These are phyloP conservation scores for Chloroclysta siterata DNA, from an alignment of 2,888 invertebrate genomes.

Conservation along the genomic window DNA sequence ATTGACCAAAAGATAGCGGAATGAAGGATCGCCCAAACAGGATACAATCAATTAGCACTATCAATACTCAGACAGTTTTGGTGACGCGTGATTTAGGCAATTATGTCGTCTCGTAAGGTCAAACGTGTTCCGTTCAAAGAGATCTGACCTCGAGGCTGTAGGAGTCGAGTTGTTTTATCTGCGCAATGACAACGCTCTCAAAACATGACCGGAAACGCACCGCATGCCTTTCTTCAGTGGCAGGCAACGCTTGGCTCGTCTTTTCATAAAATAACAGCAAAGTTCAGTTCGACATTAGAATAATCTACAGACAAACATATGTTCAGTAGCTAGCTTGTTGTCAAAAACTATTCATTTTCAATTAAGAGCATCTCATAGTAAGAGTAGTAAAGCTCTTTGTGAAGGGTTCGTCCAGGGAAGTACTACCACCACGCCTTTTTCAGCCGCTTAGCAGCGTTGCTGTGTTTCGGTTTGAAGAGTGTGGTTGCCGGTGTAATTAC, in stretches of 20 bases:
- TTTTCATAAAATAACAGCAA: not conserved
- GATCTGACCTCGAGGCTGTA: constrained; percentile 64
- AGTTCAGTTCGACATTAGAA: not conserved
- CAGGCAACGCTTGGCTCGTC: constrained; percentile 53
- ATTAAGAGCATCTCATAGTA: no score
- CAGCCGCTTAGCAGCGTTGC: no score
- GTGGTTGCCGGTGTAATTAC: no score
- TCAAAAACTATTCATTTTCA: no score
- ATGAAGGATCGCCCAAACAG: constrained; percentile 32
- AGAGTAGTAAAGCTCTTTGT: no score
- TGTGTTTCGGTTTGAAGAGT: no score
- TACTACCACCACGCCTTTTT: no score
- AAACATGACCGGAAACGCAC: constrained; percentile 78
- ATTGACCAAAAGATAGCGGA: constrained; percentile 7
- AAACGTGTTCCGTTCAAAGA: constrained; percentile 67
- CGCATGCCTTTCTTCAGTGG: constrained; percentile 76
- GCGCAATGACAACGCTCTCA: constrained; percentile 58
- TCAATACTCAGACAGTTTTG: constrained; percentile 50
- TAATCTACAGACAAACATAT: not conserved
- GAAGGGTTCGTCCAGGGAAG: no score
- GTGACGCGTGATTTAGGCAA: constrained; percentile 62
- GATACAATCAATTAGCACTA: constrained; percentile 45
- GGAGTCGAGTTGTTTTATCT: constrained; percentile 46
- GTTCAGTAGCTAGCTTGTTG: no score
- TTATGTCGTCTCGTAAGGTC: constrained; percentile 79